phyloP scores from a whole-genome alignment of 2,888 invertebrate species.

The Leptarthrus brevirostris region DNA sequence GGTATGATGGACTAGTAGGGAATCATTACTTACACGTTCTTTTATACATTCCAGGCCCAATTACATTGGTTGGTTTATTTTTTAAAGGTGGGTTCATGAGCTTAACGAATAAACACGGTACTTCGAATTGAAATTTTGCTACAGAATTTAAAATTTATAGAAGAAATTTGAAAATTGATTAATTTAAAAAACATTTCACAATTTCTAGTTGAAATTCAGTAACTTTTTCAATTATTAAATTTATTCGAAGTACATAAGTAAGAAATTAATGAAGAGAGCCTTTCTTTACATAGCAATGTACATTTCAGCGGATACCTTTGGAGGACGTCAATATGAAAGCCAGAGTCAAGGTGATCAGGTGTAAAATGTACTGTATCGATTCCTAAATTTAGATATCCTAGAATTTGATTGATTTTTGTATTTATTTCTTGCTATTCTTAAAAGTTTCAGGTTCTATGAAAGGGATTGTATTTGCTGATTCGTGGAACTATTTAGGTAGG shows the following conservation, averaged over 20 bases:
- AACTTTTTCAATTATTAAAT: too few species aligned
- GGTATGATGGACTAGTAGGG: slow-evolving; percentile 4
- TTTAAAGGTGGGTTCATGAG: slow-evolving; percentile 1
- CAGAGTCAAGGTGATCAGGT: too few species aligned
- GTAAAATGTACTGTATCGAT: background rate
- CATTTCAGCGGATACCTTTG: too few species aligned
- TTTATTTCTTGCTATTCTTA: background rate
- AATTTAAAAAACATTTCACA: too few species aligned
- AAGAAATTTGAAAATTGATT: too few species aligned
- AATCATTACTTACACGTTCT: background rate
- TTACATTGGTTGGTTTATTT: background rate
- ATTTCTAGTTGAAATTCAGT: too few species aligned
- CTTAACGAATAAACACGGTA: background rate
- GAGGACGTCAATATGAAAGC: too few species aligned
- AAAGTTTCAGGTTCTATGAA: slow-evolving; percentile 27
- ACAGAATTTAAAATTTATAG: too few species aligned
- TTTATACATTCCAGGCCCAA: slow-evolving; percentile 44
- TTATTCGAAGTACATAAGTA: too few species aligned
- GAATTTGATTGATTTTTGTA: background rate
- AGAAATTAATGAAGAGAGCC: too few species aligned
- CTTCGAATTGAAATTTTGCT: too few species aligned
- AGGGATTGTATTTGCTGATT: background rate
- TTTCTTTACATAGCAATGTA: too few species aligned
- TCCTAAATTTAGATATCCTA: background rate
- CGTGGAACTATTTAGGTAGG: slow-evolving; percentile 15